Evolutionary conservation across 2,888 invertebrate species (phyloP).

Genomic region (Drymonia ruficornis): DNA sequence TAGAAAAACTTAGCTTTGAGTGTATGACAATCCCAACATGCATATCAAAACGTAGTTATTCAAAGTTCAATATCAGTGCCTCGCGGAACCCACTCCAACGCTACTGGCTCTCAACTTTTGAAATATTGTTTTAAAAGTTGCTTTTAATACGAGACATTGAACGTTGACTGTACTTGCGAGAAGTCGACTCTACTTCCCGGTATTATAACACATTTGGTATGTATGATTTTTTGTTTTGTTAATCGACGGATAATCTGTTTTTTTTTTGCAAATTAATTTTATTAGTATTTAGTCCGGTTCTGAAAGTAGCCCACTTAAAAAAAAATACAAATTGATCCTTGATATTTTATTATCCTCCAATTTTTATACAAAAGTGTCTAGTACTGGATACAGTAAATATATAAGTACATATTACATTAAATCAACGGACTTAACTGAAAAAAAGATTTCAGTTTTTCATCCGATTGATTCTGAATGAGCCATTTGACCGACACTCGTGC

Average conservation of each 20-base stretch:
- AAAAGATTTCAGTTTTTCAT: not conserved
- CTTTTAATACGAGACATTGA: not conserved
- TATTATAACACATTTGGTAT: no score
- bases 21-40: not conserved
- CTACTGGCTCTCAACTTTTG: not conserved
- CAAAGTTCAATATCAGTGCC: constrained; percentile 1
- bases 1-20: not conserved
- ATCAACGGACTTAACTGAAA: not conserved
- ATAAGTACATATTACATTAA: no score
- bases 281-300: no score
- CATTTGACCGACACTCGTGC: not conserved
- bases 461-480: constrained; percentile 1
- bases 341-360: no score
- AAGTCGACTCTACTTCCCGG: no score
- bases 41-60: constrained; percentile 2
- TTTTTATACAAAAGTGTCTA: no score
- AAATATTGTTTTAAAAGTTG: constrained; percentile 2
- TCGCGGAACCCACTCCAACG: not conserved
- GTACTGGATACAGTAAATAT: no score
- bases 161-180: not conserved
- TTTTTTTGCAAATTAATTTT: no score
- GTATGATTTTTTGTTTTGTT: no score
- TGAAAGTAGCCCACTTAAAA: no score
- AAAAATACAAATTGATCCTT: no score
- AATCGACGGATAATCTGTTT: no score